Evolutionary conservation across 2,113 vertebrate genomes (phyloP).

Genomic region (Crypturellus undulatus): DNA sequence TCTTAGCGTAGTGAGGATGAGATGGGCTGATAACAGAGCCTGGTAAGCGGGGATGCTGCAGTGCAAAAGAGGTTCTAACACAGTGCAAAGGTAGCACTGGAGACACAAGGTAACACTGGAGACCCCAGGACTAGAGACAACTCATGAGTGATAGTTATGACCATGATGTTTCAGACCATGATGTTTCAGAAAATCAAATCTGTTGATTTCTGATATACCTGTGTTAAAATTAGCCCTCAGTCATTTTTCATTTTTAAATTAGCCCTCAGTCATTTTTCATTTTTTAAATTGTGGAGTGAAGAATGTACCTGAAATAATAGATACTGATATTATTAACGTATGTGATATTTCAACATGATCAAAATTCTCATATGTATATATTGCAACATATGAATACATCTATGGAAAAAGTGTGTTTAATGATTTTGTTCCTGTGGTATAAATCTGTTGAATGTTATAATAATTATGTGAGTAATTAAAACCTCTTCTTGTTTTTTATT

Average conservation of each 20-base stretch:
- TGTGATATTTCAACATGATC: background rate
- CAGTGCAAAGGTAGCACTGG: fast-evolving
- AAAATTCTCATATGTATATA: background rate
- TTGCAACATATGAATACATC: background rate
- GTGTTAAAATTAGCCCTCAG: background rate
- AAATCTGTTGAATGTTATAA: background rate
- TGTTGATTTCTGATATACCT: background rate
- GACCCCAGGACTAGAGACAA: background rate
- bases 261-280: background rate
- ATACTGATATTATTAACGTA: background rate
- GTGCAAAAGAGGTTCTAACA: background rate
- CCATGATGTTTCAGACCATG: background rate
- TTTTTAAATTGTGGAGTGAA: background rate
- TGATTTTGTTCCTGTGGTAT: background rate
- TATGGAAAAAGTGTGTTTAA: background rate
- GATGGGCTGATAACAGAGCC: background rate
- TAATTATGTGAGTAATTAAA: background rate
- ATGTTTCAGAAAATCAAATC: background rate
- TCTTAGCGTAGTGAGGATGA: fast-evolving
- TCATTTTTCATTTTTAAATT: background rate
- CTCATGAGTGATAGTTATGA: background rate
- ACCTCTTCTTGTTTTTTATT: background rate
- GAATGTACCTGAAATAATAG: fast-evolving
- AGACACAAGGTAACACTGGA: fast-evolving
- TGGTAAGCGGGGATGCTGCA: background rate